phyloP scores from a whole-genome alignment of 2,888 invertebrate genomes.

The Eupelmus urozonus region DNA sequence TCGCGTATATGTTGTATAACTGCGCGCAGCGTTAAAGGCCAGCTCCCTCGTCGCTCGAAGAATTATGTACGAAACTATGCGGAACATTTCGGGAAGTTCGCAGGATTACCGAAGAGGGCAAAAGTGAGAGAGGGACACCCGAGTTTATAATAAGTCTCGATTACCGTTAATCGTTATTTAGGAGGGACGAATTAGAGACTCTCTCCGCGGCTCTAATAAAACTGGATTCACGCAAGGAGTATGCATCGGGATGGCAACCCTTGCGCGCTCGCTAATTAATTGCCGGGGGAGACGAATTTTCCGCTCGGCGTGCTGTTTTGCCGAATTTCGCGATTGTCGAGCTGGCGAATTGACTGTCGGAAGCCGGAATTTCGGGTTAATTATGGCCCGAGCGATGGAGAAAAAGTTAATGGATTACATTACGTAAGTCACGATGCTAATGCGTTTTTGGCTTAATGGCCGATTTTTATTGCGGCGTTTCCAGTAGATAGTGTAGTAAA shows the following conservation, averaged over 20 bases:
- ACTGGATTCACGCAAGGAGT: neutral
- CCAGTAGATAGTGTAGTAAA: too few relatives aligned
- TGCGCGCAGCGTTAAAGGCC: neutral
- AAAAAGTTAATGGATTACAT: conserved; percentile 5
- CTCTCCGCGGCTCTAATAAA: conserved; percentile 13
- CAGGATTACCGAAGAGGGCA: conserved; percentile 31
- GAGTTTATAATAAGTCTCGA: conserved; percentile 57
- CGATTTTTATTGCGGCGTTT: too few relatives aligned
- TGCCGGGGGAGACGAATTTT: conserved; percentile 39
- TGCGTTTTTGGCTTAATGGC: too few relatives aligned
- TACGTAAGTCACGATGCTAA: neutral
- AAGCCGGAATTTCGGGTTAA: conserved; percentile 31
- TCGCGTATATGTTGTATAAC: neutral
- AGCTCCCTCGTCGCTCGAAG: too few relatives aligned
- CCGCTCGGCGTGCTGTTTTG: conserved; percentile 39
- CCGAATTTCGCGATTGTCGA: conserved; percentile 46
- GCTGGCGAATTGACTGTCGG: conserved; percentile 34
- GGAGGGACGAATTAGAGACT: conserved; percentile 30
- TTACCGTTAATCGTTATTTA: conserved; percentile 60
- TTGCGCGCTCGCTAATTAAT: conserved; percentile 53
- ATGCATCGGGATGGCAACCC: conserved; percentile 6
- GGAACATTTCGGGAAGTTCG: conserved; percentile 15
- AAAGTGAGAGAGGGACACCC: conserved; percentile 26
- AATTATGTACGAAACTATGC: conserved; percentile 54
- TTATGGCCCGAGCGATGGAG: conserved; percentile 12